Evolutionary conservation across 2,797 vertebrate species (phyloP).

Genomic region (Chanos chanos): DNA sequence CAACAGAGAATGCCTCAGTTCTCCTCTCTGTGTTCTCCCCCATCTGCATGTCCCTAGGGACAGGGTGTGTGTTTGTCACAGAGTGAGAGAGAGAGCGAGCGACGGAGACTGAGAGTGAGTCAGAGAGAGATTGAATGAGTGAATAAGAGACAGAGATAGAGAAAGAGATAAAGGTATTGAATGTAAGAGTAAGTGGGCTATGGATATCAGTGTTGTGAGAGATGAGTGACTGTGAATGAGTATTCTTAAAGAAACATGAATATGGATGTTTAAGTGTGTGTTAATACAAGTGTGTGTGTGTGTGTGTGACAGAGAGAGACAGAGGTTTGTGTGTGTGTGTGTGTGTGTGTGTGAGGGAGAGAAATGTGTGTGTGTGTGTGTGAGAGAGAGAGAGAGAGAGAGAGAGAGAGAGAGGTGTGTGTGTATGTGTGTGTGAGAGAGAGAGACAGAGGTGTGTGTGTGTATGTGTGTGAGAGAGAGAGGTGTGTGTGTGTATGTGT

Average conservation of each 20-base stretch:
- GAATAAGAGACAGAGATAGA: no score
- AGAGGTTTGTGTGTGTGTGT: not conserved
- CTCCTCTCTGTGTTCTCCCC: conserved; percentile 57
- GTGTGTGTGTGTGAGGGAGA: not conserved
- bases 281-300: not conserved
- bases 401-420: no score
- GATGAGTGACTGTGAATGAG: not conserved
- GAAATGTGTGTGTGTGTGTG: no score
- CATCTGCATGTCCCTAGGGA: conserved; percentile 71
- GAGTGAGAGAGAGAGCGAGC: not conserved
- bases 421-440: no score
- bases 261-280: not conserved
- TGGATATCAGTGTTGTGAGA: no score
- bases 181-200: not conserved
- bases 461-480: no score
- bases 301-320: no score
- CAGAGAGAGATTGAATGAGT: not conserved
- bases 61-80: conserved; percentile 45
- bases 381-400: no score
- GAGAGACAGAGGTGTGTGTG: no score
- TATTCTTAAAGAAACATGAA: not conserved
- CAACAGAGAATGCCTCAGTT: conserved; percentile 39
- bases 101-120: conserved; percentile 17
- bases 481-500: no score
- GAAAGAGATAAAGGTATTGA: not conserved